Percentiles rank a stretch among this genome's conserved stretches.
Conservation (phyloP, 2,888 invertebrate genomes). For the Dorcus parallelipipedus region DNA sequence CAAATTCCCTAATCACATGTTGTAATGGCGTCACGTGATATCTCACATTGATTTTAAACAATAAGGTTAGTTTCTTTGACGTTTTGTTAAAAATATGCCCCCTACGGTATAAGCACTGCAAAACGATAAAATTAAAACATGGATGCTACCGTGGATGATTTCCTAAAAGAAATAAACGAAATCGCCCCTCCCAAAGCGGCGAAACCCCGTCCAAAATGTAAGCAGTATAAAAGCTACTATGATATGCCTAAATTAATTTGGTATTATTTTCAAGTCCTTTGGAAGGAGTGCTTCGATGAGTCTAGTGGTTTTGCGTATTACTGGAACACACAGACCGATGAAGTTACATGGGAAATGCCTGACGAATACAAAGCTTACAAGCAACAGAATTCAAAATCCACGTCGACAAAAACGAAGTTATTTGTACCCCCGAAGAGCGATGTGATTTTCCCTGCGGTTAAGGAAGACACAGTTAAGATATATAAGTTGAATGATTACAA, state of each 20-base stretch:
- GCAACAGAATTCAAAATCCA: neutral
- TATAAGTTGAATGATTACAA: slow-evolving; percentile 31
- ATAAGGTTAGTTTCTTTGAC: no score
- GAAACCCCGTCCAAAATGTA: slow-evolving; percentile 10
- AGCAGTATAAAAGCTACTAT: slow-evolving; percentile 18
- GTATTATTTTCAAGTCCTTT: slow-evolving; percentile 47
- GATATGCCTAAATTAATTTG: slow-evolving; percentile 1
- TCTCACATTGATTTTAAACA: no score
- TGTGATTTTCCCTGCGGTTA: slow-evolving; percentile 12
- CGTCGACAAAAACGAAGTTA: slow-evolving; percentile 13
- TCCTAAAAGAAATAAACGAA: slow-evolving; percentile 48
- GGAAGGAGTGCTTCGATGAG: slow-evolving; percentile 65
- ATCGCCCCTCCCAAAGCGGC: slow-evolving; percentile 36
- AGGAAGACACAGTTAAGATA: slow-evolving; percentile 28
- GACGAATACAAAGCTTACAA: slow-evolving; percentile 41
- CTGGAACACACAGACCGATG: slow-evolving; percentile 62
- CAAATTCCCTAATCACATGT: no score
- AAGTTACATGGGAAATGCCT: slow-evolving; percentile 64
- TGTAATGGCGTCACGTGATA: no score
- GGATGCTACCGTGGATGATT: slow-evolving; percentile 45
- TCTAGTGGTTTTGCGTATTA: slow-evolving; percentile 61
- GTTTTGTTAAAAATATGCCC: no score
- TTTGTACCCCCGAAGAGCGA: slow-evolving; percentile 29
- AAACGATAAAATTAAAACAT: slow-evolving; percentile 25
- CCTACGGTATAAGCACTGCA: neutral